Conservation (phyloP, 2,797 vertebrate species). For the Poeciliopsis paucimaculata region DNA sequence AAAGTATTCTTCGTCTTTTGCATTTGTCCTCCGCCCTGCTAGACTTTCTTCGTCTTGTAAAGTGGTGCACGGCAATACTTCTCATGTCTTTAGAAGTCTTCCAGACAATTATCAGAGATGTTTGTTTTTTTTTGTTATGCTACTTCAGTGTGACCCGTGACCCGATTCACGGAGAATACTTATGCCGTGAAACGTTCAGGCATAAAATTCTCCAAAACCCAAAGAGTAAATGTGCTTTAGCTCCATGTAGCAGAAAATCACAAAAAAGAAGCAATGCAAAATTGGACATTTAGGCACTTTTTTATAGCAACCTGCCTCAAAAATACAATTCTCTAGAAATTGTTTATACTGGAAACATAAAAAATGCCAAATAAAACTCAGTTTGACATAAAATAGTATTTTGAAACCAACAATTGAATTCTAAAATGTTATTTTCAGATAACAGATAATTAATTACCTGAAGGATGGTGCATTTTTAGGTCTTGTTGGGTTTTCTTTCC, state of each 20-base stretch:
- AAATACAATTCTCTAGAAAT: not conserved
- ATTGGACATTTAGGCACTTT: not conserved
- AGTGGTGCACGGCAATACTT: not conserved
- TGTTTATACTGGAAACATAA: not conserved
- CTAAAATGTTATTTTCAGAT: not conserved
- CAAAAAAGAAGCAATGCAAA: not conserved
- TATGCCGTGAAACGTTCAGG: not conserved
- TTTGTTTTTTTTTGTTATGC: not conserved
- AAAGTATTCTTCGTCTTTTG: not conserved
- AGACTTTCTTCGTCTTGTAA: not conserved
- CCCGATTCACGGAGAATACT: too few relatives aligned
- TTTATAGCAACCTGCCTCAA: not conserved
- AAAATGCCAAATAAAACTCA: not conserved
- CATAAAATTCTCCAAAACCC: not conserved
- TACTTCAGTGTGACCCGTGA: not conserved
- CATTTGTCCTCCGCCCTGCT: not conserved
- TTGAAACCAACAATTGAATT: not conserved
- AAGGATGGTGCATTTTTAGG: not conserved
- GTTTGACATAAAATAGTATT: not conserved
- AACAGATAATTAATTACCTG: not conserved
- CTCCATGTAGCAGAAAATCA: not conserved
- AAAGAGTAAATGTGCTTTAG: not conserved
- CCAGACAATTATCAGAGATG: not conserved
- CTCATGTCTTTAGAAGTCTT: not conserved
- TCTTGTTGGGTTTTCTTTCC: not conserved